phyloP scores from a whole-genome alignment of 2,113 vertebrate genomes.

The Paramisgurnus dabryanus region DNA sequence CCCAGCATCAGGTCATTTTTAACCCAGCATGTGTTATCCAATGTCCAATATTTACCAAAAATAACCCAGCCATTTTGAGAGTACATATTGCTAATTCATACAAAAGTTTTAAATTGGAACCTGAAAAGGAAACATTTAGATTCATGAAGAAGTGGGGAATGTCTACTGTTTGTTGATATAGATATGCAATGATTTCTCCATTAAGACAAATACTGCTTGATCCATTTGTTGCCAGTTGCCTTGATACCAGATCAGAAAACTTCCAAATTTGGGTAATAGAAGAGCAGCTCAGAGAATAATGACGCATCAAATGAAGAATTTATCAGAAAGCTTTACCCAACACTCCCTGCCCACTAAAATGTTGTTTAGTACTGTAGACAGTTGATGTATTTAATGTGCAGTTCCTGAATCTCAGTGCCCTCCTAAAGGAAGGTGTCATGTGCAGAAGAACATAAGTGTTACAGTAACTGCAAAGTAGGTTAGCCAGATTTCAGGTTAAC shows the following conservation, averaged over 20 bases:
- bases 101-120: neutral
- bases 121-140: neutral
- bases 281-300: neutral
- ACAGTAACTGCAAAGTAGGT: neutral
- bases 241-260: neutral
- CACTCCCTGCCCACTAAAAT: neutral
- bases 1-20: too few species aligned
- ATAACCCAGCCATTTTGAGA: neutral
- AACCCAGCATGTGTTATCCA: too few species aligned
- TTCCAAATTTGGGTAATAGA: slow-evolving; percentile 23
- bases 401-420: too few species aligned
- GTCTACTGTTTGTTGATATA: neutral
- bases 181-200: neutral
- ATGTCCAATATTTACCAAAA: too few species aligned
- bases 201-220: neutral
- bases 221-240: neutral
- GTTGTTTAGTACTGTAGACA: neutral
- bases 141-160: neutral
- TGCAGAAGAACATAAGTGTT: neutral
- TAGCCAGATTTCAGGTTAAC: neutral
- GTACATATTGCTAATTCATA: too few species aligned
- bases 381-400: neutral
- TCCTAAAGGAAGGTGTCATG: too few species aligned
- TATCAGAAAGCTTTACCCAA: neutral
- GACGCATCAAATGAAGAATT: neutral